Evolutionary conservation across 2,113 vertebrate genomes (phyloP), one percentile per base, ranked within the genome.

Genomic region (Daubentonia madagascariensis): DNA sequence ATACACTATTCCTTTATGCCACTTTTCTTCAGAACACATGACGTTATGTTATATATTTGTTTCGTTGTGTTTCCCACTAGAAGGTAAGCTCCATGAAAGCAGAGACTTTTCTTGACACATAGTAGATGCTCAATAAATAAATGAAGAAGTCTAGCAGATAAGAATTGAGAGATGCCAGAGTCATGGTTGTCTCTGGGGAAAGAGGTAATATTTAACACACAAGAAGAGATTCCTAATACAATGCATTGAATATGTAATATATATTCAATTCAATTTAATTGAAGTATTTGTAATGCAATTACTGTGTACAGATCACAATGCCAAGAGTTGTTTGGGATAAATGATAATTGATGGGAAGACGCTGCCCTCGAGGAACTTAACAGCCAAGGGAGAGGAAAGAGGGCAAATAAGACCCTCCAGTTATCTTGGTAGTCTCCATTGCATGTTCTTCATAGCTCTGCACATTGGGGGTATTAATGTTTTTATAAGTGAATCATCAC

Each of bases 231-330:
- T 95, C 89, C 85, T 72, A 85, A 63, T 89, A 54, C 16, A 84
- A 30, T 50, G 72, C 30, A 80, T 76, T 83, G 85, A 67, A 85
- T 92, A 40, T 86, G 90, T 40, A 73, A 86, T 70, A 73, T 73
- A 92, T 65, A 96, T 75, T 78, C 61, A 94, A 68, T 90, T 85
- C 30, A 61, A 94, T 83, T 89, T 32, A 63, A 25, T 79, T 43
- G 8, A 96, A 50, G 45, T 96, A 80, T 92, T 93, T 96, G 81
- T 85, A 94, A 65, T 88, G 63, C 52, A 76, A 75, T 91, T 76
- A 93, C 79, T 45, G 45, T 35, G 90, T 67, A n/a, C 90, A 97
- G 87, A 72, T 54, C 65, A 81, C 28, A 70, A 48, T 81, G 43
- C 68, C 79, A 94, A 93, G 54, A 70, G 68, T 79, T 84, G 90